These are phyloP conservation scores for Magallana gigas DNA, from an alignment of 1,140 invertebrate species.

Conservation along the genomic window DNA sequence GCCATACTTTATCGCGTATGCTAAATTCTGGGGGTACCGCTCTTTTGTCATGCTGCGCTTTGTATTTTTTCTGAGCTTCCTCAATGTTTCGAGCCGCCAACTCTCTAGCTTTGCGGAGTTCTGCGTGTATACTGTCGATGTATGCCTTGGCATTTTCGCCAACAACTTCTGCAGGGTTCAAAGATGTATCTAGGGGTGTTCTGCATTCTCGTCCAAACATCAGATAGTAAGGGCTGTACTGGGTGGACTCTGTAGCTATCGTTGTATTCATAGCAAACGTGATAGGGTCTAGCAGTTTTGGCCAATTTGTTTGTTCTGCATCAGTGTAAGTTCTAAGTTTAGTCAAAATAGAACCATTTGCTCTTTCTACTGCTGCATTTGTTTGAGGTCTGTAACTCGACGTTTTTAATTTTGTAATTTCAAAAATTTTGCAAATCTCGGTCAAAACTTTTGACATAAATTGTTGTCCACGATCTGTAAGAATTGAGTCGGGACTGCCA, in stretches of 20 bases:
- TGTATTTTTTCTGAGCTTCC: constrained; percentile 50
- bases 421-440: constrained; percentile 51
- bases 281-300: background rate
- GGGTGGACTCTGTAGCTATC: constrained; percentile 35
- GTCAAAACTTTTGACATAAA: constrained; percentile 51
- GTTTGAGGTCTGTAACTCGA: too few relatives aligned
- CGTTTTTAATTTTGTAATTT: constrained; percentile 53
- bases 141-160: constrained; percentile 43
- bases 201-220: constrained; percentile 49
- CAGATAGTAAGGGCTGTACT: constrained; percentile 52
- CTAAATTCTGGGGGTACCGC: constrained; percentile 20
- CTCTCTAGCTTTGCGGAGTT: constrained; percentile 17
- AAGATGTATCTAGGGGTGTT: constrained; percentile 52
- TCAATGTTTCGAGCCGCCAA: constrained; percentile 47
- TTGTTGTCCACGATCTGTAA: constrained; percentile 51
- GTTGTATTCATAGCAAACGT: constrained; percentile 48
- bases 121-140: constrained; percentile 35
- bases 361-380: too few relatives aligned
- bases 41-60: constrained; percentile 47
- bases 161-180: constrained; percentile 43
- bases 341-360: too few relatives aligned
- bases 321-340: too few relatives aligned
- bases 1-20: constrained; percentile 51
- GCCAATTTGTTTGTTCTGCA: too few relatives aligned
- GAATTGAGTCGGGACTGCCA: constrained; percentile 34